phyloP scores from a whole-genome alignment of 2,888 invertebrate species.

The Tetranychus piercei region DNA sequence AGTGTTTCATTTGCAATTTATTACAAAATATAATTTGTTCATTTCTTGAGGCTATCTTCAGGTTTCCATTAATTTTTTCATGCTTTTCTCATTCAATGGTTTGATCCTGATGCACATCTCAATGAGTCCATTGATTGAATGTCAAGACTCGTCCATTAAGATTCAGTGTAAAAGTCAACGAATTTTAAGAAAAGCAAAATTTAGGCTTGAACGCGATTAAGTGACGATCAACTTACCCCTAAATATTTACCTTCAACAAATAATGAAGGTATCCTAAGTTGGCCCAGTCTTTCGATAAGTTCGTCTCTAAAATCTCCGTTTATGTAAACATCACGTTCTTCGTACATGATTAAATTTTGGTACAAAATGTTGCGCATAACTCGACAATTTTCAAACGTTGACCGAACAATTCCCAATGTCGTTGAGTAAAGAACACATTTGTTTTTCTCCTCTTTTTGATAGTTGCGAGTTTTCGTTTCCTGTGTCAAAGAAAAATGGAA shows the following conservation, averaged over 20 bases:
- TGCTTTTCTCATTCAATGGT: too few relatives aligned
- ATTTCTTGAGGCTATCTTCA: too few relatives aligned
- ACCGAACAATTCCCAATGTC: conserved; percentile 20
- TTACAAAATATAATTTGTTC: too few relatives aligned
- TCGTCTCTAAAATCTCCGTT: conserved; percentile 15
- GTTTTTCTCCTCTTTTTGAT: conserved; percentile 17
- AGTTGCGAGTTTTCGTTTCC: conserved; percentile 1
- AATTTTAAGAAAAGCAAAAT: too few relatives aligned
- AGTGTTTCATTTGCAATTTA: too few relatives aligned
- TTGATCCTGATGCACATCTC: too few relatives aligned
- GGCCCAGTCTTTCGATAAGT: conserved; percentile 11
- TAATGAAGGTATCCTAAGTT: conserved; percentile 13
- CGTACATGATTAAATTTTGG: conserved; percentile 18
- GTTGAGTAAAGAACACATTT: conserved; percentile 18
- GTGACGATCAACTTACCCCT: conserved; percentile 16
- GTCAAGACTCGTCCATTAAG: too few relatives aligned
- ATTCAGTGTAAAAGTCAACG: too few relatives aligned
- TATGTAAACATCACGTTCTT: conserved; percentile 20
- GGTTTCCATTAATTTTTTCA: too few relatives aligned
- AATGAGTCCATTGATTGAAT: too few relatives aligned
- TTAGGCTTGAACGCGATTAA: too few relatives aligned
- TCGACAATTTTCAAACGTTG: conserved; percentile 18
- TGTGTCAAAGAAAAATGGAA: not conserved
- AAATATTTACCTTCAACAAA: conserved; percentile 18
- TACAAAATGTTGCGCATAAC: conserved; percentile 17